Evolutionary conservation across 2,888 invertebrate species (phyloP).

Genomic region (Leucania comma): DNA sequence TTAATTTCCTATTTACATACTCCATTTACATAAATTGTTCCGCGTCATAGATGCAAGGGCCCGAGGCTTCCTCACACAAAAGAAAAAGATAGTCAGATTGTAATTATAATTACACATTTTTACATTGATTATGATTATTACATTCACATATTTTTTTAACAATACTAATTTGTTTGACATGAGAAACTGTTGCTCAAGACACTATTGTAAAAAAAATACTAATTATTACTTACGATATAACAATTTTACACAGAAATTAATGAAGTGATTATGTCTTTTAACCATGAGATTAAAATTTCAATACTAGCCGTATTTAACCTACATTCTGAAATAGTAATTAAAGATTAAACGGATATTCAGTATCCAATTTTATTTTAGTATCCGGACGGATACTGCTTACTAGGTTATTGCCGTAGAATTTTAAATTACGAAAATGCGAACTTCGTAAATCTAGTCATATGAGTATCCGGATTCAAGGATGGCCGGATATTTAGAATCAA

Average conservation of each 20-base stretch:
- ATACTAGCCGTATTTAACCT: neutral
- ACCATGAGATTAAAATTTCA: neutral
- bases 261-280: constrained; percentile 15
- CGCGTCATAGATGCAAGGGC: constrained; percentile 24
- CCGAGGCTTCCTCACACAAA: constrained; percentile 10
- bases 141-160: constrained; percentile 36
- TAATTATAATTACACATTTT: constrained; percentile 54
- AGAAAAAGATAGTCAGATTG: constrained; percentile 26
- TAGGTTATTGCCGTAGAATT: neutral
- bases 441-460: neutral
- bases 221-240: constrained; percentile 7
- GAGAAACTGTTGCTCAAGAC: constrained; percentile 37
- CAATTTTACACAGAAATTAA: constrained; percentile 10
- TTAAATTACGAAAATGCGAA: neutral
- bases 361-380: constrained; percentile 6
- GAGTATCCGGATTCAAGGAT: neutral
- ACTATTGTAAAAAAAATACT: constrained; percentile 26
- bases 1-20: neutral
- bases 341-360: neutral
- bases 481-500: neutral
- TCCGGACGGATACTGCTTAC: neutral
- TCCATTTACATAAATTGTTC: constrained; percentile 14
- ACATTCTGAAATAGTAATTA: constrained; percentile 3
- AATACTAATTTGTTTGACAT: constrained; percentile 47
- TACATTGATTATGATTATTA: constrained; percentile 36